Evolutionary conservation across 92 coral and sea anemone genomes (phyloP).

Genomic region (Porites lobata): DNA sequence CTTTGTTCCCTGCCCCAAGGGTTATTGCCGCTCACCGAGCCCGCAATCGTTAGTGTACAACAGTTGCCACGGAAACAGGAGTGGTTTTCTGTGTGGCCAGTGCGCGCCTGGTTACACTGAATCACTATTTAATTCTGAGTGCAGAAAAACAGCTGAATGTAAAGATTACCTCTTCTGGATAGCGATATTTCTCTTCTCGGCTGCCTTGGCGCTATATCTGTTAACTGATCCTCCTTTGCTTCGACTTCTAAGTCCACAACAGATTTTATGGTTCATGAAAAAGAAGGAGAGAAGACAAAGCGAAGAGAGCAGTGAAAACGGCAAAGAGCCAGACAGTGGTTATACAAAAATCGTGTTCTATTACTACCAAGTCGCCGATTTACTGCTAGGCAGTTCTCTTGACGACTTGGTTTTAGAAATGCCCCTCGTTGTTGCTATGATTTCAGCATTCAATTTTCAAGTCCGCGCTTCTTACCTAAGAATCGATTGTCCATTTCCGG

Average conservation of each 20-base stretch:
- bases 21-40: constrained; percentile 48
- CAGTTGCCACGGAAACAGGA: constrained; percentile 65
- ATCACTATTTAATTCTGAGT: constrained; percentile 50
- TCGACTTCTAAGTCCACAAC: background rate
- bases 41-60: constrained; percentile 27
- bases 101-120: constrained; percentile 55
- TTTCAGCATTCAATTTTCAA: constrained; percentile 54
- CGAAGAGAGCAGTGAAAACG: background rate
- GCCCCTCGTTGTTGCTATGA: constrained; percentile 15
- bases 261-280: constrained; percentile 56
- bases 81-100: constrained; percentile 62
- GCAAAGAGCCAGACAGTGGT: constrained; percentile 35
- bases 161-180: constrained; percentile 56
- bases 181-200: constrained; percentile 1
- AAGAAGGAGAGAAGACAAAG: background rate
- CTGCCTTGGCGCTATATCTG: constrained; percentile 46
- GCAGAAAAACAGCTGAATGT: constrained; percentile 35
- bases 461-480: constrained; percentile 11
- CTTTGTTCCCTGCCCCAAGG: constrained; percentile 55
- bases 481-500: constrained; percentile 71
- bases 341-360: constrained; percentile 59
- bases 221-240: constrained; percentile 52
- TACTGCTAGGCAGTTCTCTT: constrained; percentile 16
- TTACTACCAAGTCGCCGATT: constrained; percentile 65
- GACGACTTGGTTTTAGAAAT: constrained; percentile 20